Evolutionary conservation across 2,113 vertebrate species (phyloP), one percentile per base, ranked within the genome.

Genomic region (Blennius ocellaris): DNA sequence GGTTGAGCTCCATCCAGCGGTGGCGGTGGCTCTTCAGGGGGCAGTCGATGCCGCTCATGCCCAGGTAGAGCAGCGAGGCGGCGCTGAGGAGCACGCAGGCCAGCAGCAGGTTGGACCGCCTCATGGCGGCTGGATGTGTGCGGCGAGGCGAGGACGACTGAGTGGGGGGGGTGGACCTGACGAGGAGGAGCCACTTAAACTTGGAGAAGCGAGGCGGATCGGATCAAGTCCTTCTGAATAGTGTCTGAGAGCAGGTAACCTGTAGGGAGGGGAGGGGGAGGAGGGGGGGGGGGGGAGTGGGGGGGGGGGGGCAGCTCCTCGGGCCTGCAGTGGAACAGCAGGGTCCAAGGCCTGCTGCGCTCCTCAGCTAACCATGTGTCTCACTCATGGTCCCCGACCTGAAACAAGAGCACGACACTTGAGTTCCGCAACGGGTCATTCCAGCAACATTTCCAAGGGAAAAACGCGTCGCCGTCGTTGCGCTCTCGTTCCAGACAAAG

Each of bases 21-120:
- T 92, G 93, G 11, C 94, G 92, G 40, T 93, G 95, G 80, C 95
- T 95, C 36, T 94, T 95, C 7, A 94, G 95, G 48, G 96, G 96
- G 52, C 97, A 98, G 41, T 97, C 95, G 81, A 96, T 93, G 14
- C 96, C 95, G 0, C 96, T 96, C 55, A 95, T 95, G 73, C 96
- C 96, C 90, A 97, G 64, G 73, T 97, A 98, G 58, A 98, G 95
- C 36, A 98, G 93, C 0, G 96, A 97, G 79, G 87, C 93, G 0
- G 96, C 96, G 69, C 97, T 97, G 81, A 98, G 90, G 52, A 94
- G 94, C 82, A 96, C 90, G 37, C 95, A 96, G 1, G 94, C 95
- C 90, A 98, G 69, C 6, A 98, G 86, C 78, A 97, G 64, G 67
- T 78, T 89, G 0, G 55, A 83, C 49, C 88, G 78, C 76, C 91